These are phyloP conservation scores for Planiliza haematocheilus DNA, from an alignment of 2,113 vertebrate genomes.

Conservation along the genomic window DNA sequence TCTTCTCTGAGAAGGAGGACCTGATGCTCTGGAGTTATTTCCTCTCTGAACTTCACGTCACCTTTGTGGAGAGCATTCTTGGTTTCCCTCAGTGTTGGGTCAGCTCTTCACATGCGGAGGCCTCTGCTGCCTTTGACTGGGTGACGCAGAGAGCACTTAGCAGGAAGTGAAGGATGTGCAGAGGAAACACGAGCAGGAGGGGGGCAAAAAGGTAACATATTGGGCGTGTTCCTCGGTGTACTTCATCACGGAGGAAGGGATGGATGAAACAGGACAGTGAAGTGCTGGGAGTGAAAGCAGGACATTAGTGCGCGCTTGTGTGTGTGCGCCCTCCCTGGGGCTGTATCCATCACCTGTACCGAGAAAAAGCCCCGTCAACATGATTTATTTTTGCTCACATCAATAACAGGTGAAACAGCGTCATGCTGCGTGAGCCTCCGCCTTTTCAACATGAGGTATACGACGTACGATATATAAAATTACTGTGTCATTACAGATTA, in stretches of 20 bases:
- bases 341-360: constrained; percentile 63
- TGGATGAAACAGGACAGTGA: constrained; percentile 17
- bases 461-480: neutral
- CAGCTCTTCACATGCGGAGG: too few species aligned
- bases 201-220: constrained; percentile 7
- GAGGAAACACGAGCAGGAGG: constrained; percentile 4
- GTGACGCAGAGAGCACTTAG: neutral
- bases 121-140: neutral
- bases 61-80: too few species aligned
- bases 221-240: constrained; percentile 16
- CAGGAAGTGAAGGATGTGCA: constrained; percentile 14
- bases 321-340: constrained; percentile 27
- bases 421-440: constrained; percentile 6
- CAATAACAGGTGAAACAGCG: constrained; percentile 50
- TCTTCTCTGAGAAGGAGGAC: too few species aligned
- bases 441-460: constrained; percentile 1
- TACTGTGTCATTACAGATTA: neutral
- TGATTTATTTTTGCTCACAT: constrained; percentile 71
- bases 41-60: too few species aligned
- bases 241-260: constrained; percentile 22
- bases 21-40: too few species aligned
- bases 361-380: constrained; percentile 52
- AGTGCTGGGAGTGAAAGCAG: neutral
- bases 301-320: constrained; percentile 1
- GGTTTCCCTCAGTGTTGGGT: too few species aligned